Base-by-base conservation (phyloP, 2,113 vertebrate genomes). In the Ictalurus punctatus region DNA sequence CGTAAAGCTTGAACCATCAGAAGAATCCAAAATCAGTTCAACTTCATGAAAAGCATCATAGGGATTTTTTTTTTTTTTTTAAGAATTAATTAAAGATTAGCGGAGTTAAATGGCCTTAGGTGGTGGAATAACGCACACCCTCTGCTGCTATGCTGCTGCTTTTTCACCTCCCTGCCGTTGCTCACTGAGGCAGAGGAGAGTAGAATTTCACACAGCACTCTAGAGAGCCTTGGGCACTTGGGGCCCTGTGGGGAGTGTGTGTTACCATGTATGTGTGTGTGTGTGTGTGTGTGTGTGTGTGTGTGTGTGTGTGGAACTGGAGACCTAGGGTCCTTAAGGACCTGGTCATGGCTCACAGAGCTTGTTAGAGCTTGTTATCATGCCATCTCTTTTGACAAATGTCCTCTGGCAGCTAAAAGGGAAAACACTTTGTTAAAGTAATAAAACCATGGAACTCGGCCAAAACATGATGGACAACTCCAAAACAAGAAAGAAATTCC, bases 401-500 rank as follows among this genome's bases (percentile, higher is more conserved):
- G 71, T 37, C 79, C 21, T 56, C 27, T 69, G n/a, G 85, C n/a
- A 14, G 30, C 78, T 40, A 34, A 86, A 85, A 74, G 25, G 37
- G 71, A 83, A 90, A 83, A 21, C 40, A 81, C 83, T 87, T 71
- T 84, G 74, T 73, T 54, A 84, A 14, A 80, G 76, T 58, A 81
- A 78, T 82, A 90, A 87, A 48, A 87, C 56, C 56, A n/a, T 67
- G 85, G 67, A 58, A 30, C n/a, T 34, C 65, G 37, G 79, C 89
- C 78, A 63, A 78, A 74, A 37, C n/a, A 40, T 65, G 30, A 65
- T 76, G 59, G 44, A 63, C 78, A 63, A 79, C 14, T 71, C 40
- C 65, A 56, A 79, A 52, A 83, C 82, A 87, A 79, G 83, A 91
- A 74, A 86, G 78, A 86, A 89, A 67, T 44, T 76, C 91, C 79